Conservation (phyloP, 2,888 invertebrate genomes). For the Siphlonurus alternatus region DNA sequence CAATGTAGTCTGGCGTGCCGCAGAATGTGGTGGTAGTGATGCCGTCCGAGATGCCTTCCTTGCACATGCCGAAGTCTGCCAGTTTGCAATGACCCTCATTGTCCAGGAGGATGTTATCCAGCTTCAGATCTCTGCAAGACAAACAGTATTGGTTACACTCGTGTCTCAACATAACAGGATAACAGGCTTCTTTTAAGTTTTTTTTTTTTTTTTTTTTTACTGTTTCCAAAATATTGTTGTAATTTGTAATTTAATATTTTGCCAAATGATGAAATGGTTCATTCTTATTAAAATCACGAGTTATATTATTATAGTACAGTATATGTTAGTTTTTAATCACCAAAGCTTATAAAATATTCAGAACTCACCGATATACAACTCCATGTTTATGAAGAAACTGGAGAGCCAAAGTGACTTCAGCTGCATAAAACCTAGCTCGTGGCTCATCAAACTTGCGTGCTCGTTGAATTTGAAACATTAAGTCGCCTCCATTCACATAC, state of each 20-base stretch:
- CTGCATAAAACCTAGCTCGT: conserved; percentile 90
- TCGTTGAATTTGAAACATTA: conserved; percentile 99
- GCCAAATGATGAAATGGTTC: no score
- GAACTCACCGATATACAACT: conserved; percentile 67
- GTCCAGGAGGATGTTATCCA: conserved; percentile 96
- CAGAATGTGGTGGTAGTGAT: conserved; percentile 92
- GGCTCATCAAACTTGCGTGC: conserved; percentile 96
- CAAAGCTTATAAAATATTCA: no score
- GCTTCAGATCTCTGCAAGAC: conserved; percentile 81
- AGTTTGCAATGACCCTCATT: conserved; percentile 89
- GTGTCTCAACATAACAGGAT: no score
- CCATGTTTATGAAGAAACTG: conserved; percentile 95
- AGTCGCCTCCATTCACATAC: conserved; percentile 95
- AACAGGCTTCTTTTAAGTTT: no score
- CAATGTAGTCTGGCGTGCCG: conserved; percentile 99
- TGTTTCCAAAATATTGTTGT: no score
- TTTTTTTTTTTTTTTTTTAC: no score
- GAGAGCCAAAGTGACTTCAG: conserved; percentile 93
- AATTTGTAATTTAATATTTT: no score
- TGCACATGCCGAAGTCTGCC: conserved; percentile 97
- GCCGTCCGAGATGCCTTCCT: conserved; percentile 84
- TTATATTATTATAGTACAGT: no score
- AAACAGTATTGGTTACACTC: no score
- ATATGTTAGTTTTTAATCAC: no score
- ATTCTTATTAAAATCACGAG: no score